Evolutionary conservation across 2,113 vertebrate genomes (phyloP), one percentile per base, ranked within the genome.

Genomic region (Oenanthe melanoleuca): DNA sequence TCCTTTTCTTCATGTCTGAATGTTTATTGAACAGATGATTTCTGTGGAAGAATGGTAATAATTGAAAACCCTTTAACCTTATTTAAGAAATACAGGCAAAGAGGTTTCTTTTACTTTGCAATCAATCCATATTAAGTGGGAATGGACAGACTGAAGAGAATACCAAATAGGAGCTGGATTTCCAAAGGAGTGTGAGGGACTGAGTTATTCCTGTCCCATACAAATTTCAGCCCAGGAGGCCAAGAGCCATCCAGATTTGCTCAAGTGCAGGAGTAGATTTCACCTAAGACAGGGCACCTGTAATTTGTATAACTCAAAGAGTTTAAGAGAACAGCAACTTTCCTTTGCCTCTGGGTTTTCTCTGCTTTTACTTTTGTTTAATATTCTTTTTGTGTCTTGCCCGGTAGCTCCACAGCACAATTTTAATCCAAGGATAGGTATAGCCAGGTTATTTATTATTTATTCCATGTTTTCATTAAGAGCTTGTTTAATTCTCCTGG

Each of bases 361-460:
- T 89, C 63, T 56, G 16, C 42, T 86, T 80, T 85, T 52, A 33
- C 38, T 69, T 81, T 63, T 80, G 73, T 50, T 95, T 77, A 89
- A 93, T 83, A 96, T 89, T 94, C 89, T 80, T 26, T 55, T 73
- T 89, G 24, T 91, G 49, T 52, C 71, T 83, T 78, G 60, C 52
- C 56, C 55, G 69, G 61, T 50, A 89, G 69, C 78, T 85, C 59
- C 72, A 88, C 26, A 86, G 60, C 15, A 89, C 55, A 72, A n/a
- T 64, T 88, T 86, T 64, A 83, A 83, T 86, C 67, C 79, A 60
- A 67, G 78, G 52, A 84, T 14, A 63, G 52, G 50, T 77, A 71
- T 53, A 66, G 59, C 63, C 71, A 80, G 69, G 47, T 77, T 86
- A 83, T 96, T 88, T 91, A 86, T 93, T 89, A 95, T 97, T 95